Conservation (phyloP, 2,888 invertebrate species). For the Orthonevra nobilis region DNA sequence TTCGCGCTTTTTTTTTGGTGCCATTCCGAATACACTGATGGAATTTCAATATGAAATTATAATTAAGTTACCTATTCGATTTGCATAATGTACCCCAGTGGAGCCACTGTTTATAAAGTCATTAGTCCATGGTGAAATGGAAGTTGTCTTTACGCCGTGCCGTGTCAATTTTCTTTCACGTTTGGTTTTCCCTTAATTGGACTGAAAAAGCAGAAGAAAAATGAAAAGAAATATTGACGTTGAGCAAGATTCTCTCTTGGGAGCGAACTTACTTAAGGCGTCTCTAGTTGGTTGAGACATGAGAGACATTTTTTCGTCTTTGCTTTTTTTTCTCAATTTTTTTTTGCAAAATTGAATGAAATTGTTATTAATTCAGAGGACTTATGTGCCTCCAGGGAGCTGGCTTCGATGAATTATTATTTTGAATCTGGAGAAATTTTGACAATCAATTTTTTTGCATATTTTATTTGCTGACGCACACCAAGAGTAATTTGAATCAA, state of each 20-base stretch:
- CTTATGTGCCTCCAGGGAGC: neutral
- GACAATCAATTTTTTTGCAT: neutral
- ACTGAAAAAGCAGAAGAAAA: slow-evolving; percentile 4
- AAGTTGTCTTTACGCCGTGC: slow-evolving; percentile 4
- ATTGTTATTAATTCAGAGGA: slow-evolving; percentile 22
- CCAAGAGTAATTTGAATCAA: no score
- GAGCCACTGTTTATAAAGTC: slow-evolving; percentile 49
- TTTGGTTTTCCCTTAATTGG: slow-evolving; percentile 26
- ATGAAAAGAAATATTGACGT: slow-evolving; percentile 14
- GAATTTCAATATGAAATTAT: slow-evolving; percentile 56
- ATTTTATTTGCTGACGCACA: no score
- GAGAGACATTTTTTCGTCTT: neutral
- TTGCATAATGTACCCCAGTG: slow-evolving; percentile 44
- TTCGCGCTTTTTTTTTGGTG: slow-evolving; percentile 11
- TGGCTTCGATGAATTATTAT: neutral
- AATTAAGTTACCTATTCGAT: slow-evolving; percentile 53
- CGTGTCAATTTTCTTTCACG: slow-evolving; percentile 11
- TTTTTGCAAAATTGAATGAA: slow-evolving; percentile 28
- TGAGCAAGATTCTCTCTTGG: slow-evolving; percentile 2
- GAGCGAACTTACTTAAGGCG: slow-evolving; percentile 1
- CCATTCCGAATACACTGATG: slow-evolving; percentile 35
- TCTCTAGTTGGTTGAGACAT: no score
- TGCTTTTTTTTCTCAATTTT: slow-evolving; percentile 3
- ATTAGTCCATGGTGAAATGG: slow-evolving; percentile 21
- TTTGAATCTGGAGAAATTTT: neutral